Percentiles rank a stretch among this genome's conserved stretches.
Evolutionary conservation across 2,113 vertebrate species (phyloP).

Genomic region (Hyperopisus bebe): DNA sequence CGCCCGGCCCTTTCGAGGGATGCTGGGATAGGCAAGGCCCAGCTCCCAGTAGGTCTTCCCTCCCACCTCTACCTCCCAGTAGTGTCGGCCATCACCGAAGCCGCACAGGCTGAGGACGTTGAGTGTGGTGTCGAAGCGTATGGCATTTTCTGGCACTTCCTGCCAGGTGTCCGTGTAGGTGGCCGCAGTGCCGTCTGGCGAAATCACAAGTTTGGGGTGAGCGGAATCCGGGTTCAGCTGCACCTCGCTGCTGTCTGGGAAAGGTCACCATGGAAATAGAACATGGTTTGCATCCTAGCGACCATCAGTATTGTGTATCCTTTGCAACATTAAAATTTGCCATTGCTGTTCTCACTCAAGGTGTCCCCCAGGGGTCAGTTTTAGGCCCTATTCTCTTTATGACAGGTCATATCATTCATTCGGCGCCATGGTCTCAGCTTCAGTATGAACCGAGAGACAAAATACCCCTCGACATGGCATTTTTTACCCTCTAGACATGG

Average conservation of each 20-base stretch:
- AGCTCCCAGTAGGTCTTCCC: conserved; percentile 83
- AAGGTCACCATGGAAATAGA: neutral
- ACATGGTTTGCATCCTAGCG: neutral
- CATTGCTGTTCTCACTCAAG: neutral
- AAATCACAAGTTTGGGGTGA: conserved; percentile 63
- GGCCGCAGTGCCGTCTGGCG: conserved; percentile 49
- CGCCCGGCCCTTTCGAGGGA: conserved; percentile 68
- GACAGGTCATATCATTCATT: neutral
- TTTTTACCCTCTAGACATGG: neutral
- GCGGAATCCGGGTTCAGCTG: conserved; percentile 58
- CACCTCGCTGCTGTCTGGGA: conserved; percentile 56
- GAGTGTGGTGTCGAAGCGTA: conserved; percentile 76
- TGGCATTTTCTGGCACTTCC: conserved; percentile 58
- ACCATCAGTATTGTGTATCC: neutral
- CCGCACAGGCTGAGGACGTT: conserved; percentile 66
- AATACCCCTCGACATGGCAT: neutral
- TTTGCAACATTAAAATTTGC: neutral
- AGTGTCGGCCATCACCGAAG: conserved; percentile 68
- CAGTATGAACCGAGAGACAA: neutral
- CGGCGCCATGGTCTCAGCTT: neutral
- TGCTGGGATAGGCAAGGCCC: conserved; percentile 69
- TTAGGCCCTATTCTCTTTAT: neutral
- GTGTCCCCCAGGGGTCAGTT: neutral
- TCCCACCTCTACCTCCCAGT: conserved; percentile 78
- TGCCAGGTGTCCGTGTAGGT: conserved; percentile 60